phyloP scores from a whole-genome alignment of 2,113 vertebrate species.

The Atractosteus spatula region DNA sequence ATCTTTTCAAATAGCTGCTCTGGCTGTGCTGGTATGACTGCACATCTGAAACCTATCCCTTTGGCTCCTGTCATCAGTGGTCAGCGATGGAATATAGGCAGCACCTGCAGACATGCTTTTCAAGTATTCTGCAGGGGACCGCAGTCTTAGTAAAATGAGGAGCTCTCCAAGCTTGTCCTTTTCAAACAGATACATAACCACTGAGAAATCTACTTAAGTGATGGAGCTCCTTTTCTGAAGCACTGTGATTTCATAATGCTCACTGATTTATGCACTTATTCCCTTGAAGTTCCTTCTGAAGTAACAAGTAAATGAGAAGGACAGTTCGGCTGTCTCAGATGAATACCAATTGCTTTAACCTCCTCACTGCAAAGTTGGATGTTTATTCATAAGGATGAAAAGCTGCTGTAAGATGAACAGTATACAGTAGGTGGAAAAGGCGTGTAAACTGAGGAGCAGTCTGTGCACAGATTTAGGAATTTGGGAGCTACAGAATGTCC shows the following conservation, averaged over 20 bases:
- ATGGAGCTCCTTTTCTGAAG: background rate
- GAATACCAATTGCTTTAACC: conserved; percentile 6
- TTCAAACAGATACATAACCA: background rate
- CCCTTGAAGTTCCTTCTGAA: background rate
- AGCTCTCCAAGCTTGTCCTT: background rate
- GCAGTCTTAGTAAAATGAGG: background rate
- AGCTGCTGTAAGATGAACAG: background rate
- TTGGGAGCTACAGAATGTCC: conserved; percentile 8
- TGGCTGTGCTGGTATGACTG: no score
- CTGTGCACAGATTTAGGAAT: conserved; percentile 11
- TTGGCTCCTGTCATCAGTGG: no score
- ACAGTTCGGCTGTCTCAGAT: background rate
- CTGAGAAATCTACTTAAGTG: background rate
- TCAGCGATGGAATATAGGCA: no score
- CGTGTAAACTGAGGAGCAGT: background rate
- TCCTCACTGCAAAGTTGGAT: background rate
- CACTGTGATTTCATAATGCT: background rate
- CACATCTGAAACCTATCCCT: no score
- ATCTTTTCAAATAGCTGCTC: no score
- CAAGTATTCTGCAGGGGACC: background rate
- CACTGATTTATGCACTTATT: conserved; percentile 10
- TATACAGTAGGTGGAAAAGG: no score
- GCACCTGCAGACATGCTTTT: no score
- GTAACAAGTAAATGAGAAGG: background rate
- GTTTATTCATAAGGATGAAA: conserved; percentile 32